phyloP scores from a whole-genome alignment of 2,888 invertebrate species.

The Acholoe squamosa region DNA sequence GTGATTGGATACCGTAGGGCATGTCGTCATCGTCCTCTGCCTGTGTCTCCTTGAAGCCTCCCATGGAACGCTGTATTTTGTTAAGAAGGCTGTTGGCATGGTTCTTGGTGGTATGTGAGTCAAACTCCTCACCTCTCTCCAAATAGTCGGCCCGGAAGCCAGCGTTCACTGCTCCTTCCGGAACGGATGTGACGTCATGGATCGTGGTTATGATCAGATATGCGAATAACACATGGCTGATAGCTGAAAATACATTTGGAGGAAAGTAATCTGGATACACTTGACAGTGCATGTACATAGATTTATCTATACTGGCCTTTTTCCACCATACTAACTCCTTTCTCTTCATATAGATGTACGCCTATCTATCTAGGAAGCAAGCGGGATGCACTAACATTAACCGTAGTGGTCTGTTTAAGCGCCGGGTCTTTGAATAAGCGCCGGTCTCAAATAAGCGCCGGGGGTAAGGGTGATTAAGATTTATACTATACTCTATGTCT shows the following conservation, averaged over 20 bases:
- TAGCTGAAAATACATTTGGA: background rate
- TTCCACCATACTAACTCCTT: no score
- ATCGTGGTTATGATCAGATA: background rate
- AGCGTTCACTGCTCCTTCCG: background rate
- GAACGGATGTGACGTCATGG: background rate
- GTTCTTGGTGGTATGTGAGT: background rate
- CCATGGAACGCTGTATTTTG: background rate
- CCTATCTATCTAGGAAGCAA: no score
- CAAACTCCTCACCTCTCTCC: background rate
- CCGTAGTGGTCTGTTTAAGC: no score
- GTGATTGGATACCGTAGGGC: background rate
- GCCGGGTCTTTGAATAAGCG: no score
- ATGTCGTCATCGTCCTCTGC: background rate
- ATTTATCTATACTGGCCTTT: no score
- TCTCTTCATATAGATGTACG: no score
- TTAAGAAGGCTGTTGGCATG: background rate
- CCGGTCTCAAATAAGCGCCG: no score
- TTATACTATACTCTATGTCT: no score
- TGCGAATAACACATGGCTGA: background rate
- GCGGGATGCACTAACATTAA: no score
- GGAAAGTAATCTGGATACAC: no score
- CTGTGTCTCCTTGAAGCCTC: background rate
- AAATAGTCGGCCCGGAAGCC: background rate
- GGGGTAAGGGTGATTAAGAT: no score
- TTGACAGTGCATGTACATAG: no score